Evolutionary conservation across 1,140 invertebrate genomes (phyloP).

Genomic region (Drosophila jambulina): DNA sequence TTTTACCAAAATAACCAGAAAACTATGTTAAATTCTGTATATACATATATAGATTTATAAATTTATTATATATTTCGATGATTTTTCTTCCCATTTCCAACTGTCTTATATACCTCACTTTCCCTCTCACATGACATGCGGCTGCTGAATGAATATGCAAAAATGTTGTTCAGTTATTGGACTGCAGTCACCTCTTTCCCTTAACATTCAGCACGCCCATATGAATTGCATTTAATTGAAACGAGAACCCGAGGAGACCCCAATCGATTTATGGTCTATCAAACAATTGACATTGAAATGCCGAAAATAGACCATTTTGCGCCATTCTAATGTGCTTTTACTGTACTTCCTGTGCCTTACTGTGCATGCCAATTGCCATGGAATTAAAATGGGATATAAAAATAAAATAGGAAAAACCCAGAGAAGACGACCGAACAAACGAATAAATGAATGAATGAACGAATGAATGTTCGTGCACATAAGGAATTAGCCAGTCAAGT

Average conservation of each 20-base stretch:
- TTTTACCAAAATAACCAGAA: background rate
- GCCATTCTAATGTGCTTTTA: slow-evolving; percentile 60
- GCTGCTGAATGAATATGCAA: slow-evolving; percentile 23
- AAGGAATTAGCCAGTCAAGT: slow-evolving; percentile 77
- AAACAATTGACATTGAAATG: slow-evolving; percentile 69
- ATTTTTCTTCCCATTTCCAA: background rate
- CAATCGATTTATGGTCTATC: slow-evolving; percentile 62
- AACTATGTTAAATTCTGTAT: background rate
- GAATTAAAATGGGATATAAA: slow-evolving; percentile 19
- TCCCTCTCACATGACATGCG: background rate
- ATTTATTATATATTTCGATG: background rate
- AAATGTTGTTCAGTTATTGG: slow-evolving; percentile 18
- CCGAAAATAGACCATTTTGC: slow-evolving; percentile 59
- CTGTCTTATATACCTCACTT: background rate
- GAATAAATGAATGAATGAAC: slow-evolving; percentile 10
- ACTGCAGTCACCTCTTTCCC: background rate
- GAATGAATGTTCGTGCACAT: slow-evolving; percentile 64
- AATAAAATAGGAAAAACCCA: slow-evolving; percentile 20
- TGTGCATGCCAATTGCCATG: slow-evolving; percentile 19
- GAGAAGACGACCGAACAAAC: too few species aligned
- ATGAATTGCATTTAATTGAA: slow-evolving; percentile 68
- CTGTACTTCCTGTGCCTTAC: slow-evolving; percentile 66
- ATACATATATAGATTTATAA: background rate
- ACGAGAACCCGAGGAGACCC: slow-evolving; percentile 3
- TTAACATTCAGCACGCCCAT: slow-evolving; percentile 19